Base-by-base conservation (phyloP, 2,888 invertebrate species). In the Eulithis testata region DNA sequence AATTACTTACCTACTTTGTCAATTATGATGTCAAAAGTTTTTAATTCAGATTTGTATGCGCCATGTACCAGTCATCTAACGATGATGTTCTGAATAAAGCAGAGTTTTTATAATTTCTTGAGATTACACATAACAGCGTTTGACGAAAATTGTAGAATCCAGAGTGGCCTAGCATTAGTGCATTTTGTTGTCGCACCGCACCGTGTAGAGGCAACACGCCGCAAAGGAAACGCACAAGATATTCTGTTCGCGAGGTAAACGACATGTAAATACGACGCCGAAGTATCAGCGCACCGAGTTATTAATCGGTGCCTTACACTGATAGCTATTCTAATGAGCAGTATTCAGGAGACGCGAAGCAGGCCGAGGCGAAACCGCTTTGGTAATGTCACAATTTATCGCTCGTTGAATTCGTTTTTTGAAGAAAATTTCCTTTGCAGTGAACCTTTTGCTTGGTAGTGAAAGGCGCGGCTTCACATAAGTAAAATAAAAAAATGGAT, bases 321-420 rank as follows among this genome's bases (percentile, higher is more conserved):
- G 93, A 93, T 93, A 93, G 85, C 89, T 91, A 93, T 93, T 93
- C 92, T 91, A 93, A 93, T 93, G 91, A 93, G 89, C 81, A 43
- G 78, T 82, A 76, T 82, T 81, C 84, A 79, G 79, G 79, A 85
- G 82, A 83, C 80, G 81, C 76, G 82, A 92, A 91, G 82, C 89
- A 92, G 91, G 89, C 84, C 92, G 91, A 91, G 90, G 91, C 86
- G 76, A 90, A 84, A 76, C 82, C 73, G 80, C 80, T 86, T 83
- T 84, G 79, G 78, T 78, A 81, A 81, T 77, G 75, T 75, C 72
- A 69, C 75, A 69, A 76, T 76, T 21, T 71, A 71, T 68, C 71
- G 66, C 68, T 63, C 53, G 58, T 60, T 68, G 52, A 21, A 66
- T 75, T 80, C 73, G 50, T 45, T 40, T 55, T 66, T 79, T 76